Conservation (phyloP, 2,113 vertebrate species). For the Daubentonia madagascariensis region DNA sequence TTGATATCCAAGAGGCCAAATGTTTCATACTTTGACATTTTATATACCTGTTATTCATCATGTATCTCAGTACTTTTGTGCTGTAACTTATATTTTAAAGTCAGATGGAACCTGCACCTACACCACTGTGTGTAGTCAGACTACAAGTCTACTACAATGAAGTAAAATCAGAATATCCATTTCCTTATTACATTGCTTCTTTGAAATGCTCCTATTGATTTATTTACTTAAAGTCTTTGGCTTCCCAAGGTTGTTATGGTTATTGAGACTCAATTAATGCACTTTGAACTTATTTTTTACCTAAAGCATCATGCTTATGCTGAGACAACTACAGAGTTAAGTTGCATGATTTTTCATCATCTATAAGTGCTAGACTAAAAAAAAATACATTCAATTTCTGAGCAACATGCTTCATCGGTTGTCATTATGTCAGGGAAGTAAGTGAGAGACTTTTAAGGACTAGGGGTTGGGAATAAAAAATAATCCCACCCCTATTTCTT, state of each 20-base stretch:
- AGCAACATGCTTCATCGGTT: not conserved
- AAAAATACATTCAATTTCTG: not conserved
- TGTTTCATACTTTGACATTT: not conserved
- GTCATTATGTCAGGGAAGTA: not conserved
- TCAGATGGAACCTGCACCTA: not conserved
- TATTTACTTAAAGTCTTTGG: not conserved
- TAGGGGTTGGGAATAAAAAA: not conserved
- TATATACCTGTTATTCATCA: not conserved
- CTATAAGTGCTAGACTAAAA: not conserved
- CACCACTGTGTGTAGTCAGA: not conserved
- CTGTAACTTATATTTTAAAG: not conserved
- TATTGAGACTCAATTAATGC: not conserved
- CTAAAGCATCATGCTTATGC: not conserved
- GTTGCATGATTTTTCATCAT: not conserved
- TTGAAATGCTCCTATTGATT: not conserved
- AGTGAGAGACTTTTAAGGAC: not conserved
- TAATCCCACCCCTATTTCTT: not conserved
- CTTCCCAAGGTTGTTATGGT: not conserved
- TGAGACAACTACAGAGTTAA: not conserved
- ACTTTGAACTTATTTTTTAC: slow-evolving; percentile 26
- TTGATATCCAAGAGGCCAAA: not conserved
- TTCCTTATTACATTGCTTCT: not conserved
- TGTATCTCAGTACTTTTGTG: not conserved
- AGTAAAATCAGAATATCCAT: not conserved
- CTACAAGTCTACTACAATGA: not conserved